Conservation (phyloP, 2,113 vertebrate species). For the Pelmatolapia mariae region DNA sequence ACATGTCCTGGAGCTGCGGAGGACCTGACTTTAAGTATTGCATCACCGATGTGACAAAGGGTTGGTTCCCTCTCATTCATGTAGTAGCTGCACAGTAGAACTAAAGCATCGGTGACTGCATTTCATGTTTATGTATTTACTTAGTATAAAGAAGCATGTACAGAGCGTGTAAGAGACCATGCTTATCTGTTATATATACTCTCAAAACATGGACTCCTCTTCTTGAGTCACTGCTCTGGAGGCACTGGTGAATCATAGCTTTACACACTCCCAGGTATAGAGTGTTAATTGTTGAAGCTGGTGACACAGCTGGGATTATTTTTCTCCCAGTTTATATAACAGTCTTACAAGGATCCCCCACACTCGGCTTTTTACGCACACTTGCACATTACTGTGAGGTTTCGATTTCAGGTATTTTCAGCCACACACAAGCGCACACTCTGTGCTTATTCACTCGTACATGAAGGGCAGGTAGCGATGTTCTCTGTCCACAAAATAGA, state of each 20-base stretch:
- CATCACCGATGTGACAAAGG: conserved; percentile 85
- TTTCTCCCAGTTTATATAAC: neutral
- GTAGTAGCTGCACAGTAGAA: neutral
- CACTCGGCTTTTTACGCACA: neutral
- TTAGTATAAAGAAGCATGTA: neutral
- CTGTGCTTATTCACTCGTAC: neutral
- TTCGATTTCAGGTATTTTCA: conserved; percentile 17
- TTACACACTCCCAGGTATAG: neutral
- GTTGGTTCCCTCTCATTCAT: conserved; percentile 52
- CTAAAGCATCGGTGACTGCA: neutral
- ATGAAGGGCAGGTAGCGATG: neutral
- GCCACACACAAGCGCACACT: conserved; percentile 17
- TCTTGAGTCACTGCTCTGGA: neutral
- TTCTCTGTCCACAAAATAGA: neutral
- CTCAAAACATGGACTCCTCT: neutral
- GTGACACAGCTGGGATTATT: conserved; percentile 10
- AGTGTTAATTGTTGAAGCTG: neutral
- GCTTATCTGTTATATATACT: neutral
- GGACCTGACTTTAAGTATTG: conserved; percentile 87
- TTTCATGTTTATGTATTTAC: neutral
- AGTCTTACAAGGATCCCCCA: neutral
- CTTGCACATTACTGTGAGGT: conserved; percentile 20
- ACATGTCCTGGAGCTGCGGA: conserved; percentile 96
- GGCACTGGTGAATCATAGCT: neutral
- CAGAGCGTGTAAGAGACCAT: neutral